phyloP scores from a whole-genome alignment of 2,888 invertebrate species.

The Cantharis rustica region DNA sequence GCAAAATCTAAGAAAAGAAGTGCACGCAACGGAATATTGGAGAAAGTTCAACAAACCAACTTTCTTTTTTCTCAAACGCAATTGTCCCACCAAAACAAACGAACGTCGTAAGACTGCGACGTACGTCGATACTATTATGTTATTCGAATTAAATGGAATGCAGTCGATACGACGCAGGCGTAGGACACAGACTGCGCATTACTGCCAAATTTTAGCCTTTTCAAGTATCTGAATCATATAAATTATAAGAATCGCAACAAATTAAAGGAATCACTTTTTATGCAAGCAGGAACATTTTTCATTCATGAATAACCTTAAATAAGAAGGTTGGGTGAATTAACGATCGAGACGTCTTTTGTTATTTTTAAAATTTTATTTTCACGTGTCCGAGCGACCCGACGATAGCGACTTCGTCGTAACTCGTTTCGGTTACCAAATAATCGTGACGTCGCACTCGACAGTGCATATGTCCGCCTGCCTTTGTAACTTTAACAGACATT shows the following conservation, averaged over 20 bases:
- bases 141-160: constrained; percentile 15
- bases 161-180: constrained; percentile 28
- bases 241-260: neutral
- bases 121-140: constrained; percentile 29
- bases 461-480: constrained; percentile 57
- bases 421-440: neutral
- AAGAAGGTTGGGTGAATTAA: neutral
- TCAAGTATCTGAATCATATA: constrained; percentile 15
- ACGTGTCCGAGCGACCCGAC: neutral
- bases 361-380: neutral
- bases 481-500: constrained; percentile 50
- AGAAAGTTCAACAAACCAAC: neutral
- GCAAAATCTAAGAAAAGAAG: neutral
- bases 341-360: neutral
- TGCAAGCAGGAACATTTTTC: neutral
- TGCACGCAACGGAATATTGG: neutral
- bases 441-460: constrained; percentile 50
- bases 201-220: constrained; percentile 7
- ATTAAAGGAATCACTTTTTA: neutral
- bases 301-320: neutral
- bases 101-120: constrained; percentile 17
- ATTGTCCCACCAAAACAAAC: neutral
- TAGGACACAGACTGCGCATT: constrained; percentile 6
- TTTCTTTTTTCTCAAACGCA: neutral
- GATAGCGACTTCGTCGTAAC: neutral